These are phyloP conservation scores for Rugalucina vietnamica DNA, from an alignment of 2,888 invertebrate genomes.

Conservation along the genomic window DNA sequence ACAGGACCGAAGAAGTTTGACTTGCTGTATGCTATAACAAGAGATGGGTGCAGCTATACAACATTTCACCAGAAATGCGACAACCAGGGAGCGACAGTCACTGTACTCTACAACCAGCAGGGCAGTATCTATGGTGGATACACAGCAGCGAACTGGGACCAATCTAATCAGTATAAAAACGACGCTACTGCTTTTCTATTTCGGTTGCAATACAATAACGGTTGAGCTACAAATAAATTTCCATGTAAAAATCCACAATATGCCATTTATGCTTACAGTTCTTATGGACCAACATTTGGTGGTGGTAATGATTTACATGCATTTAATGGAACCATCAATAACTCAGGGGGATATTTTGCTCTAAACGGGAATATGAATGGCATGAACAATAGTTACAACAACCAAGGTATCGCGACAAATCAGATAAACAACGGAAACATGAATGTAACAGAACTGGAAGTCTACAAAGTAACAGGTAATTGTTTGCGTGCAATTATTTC, in stretches of 20 bases:
- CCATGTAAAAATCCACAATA: not conserved
- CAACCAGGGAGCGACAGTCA: conserved; percentile 65
- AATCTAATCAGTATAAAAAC: not conserved
- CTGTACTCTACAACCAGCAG: conserved; percentile 64
- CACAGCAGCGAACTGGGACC: conserved; percentile 45
- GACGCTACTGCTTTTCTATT: conserved; percentile 40
- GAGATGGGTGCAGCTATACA: conserved; percentile 55
- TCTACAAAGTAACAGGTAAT: conserved; percentile 63
- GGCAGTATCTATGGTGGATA: conserved; percentile 65
- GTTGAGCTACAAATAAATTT: not conserved
- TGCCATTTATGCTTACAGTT: not conserved
- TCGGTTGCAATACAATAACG: conserved; percentile 29
- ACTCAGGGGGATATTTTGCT: conserved; percentile 14
- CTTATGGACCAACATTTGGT: conserved; percentile 31
- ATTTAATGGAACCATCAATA: conserved; percentile 7
- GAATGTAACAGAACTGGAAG: conserved; percentile 61
- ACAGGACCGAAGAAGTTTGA: conserved; percentile 54
- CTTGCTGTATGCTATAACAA: conserved; percentile 57
- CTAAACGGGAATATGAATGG: conserved; percentile 16
- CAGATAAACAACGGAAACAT: conserved; percentile 52
- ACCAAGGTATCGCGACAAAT: conserved; percentile 15
- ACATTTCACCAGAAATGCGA: conserved; percentile 66
- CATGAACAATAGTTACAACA: conserved; percentile 3
- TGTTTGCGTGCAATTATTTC: too few relatives aligned
- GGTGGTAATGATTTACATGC: conserved; percentile 26